These are phyloP conservation scores for Halichoerus grypus DNA, from an alignment of 2,113 vertebrate species.

Conservation along the genomic window DNA sequence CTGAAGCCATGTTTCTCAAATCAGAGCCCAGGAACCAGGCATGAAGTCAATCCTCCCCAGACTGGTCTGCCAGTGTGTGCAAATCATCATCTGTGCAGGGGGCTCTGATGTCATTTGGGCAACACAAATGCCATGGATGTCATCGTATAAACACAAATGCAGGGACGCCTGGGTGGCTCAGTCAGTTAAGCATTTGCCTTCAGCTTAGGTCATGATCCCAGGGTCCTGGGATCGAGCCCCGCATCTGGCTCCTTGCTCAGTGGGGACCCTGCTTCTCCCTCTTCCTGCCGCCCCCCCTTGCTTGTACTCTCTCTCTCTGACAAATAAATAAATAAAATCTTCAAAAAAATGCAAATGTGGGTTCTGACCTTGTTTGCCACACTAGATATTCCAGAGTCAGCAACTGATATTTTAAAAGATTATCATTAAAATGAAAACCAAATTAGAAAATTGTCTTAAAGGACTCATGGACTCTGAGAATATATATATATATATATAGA, in stretches of 20 bases:
- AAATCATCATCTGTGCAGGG: background rate
- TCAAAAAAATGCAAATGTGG: background rate
- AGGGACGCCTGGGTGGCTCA: background rate
- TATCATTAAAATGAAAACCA: conserved; percentile 58
- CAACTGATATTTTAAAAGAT: conserved; percentile 39
- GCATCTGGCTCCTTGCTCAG: background rate
- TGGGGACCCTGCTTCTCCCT: background rate
- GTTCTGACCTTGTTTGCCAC: background rate
- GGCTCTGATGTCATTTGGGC: background rate
- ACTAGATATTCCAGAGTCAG: background rate
- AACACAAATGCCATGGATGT: background rate
- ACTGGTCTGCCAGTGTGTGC: background rate
- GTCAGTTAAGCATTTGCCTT: background rate
- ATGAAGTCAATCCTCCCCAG: background rate
- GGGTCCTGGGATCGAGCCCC: background rate
- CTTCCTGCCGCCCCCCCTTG: background rate
- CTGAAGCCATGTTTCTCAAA: background rate
- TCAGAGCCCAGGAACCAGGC: background rate
- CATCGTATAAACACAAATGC: background rate
- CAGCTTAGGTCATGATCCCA: too few species aligned
- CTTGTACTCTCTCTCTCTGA: background rate
- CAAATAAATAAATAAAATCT: background rate
- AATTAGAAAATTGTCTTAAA: conserved; percentile 55
- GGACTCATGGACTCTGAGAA: background rate
- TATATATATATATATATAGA: background rate